Evolutionary conservation across 2,113 vertebrate species (phyloP), one percentile per base, ranked within the genome.

Genomic region (Prolemur simus): DNA sequence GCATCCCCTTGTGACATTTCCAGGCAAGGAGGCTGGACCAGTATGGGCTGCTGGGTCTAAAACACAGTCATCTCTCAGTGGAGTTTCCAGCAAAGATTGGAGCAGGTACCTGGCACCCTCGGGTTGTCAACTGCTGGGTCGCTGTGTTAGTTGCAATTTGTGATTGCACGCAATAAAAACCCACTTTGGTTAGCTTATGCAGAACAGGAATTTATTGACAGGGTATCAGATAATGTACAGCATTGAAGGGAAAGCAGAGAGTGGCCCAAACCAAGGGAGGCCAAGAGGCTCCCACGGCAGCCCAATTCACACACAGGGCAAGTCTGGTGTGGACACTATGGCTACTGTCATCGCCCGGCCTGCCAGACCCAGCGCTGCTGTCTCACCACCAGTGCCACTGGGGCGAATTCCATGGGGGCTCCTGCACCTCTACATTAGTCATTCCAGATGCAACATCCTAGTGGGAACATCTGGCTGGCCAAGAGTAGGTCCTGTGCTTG

Each of bases 251-350:
- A 63, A 18, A 29, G 10, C 68, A 54, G 56, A 37, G 29, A 68
- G 25, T 37, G 13, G 34, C 32, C 49, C 10, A 25, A 78, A 71
- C 37, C 21, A 54, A 34, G 45, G 68, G 37, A 4, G 11, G 39
- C 32, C 6, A 47, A 39, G 58, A 5, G 14, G 34, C 34, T 6
- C 25, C 29, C 14, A 4, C 1, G 1, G 11, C 15, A 49, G 77
- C 29, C 1, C 1, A 15, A 17, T 10, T 77, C 83, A 71, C 17
- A 37, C 29, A 1, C 0, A 6, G 9, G 39, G 23, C 1, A 2
- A 63, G 23, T 12, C 58, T 37, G 5, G 39, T 25, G 23, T 8
- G 76, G 42, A 17, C 4, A 17, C 7, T 0, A 1, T 0, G 2
- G 60, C 42, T 42, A 1, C 42, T 82, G n/a, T 6, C 47, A 34